Evolutionary conservation across 2,888 invertebrate species (phyloP).

Genomic region (Cheilosia soror): DNA sequence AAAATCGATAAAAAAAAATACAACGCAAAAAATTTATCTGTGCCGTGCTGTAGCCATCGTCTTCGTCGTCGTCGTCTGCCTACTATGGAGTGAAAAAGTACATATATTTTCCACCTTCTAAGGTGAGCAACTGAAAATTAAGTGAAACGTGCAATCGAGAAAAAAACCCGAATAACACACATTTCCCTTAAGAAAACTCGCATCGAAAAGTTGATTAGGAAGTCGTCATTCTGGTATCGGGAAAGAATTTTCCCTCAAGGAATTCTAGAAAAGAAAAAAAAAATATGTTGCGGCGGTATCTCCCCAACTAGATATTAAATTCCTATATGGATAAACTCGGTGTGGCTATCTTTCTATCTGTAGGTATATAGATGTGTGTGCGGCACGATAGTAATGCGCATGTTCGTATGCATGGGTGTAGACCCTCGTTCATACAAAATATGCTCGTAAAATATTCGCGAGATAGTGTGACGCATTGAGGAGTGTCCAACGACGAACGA

Average conservation of each 20-base stretch:
- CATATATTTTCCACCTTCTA: slow-evolving; percentile 50
- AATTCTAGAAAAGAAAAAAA: slow-evolving; percentile 53
- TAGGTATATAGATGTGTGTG: slow-evolving; percentile 52
- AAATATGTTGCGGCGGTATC: slow-evolving; percentile 69
- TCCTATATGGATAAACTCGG: slow-evolving; percentile 69
- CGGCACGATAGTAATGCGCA: slow-evolving; percentile 65
- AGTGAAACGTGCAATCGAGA: slow-evolving; percentile 48
- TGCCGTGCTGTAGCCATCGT: slow-evolving; percentile 29
- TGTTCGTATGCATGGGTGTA: slow-evolving; percentile 73
- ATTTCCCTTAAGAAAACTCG: background rate
- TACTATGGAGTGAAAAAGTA: slow-evolving; percentile 60
- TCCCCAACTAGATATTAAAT: slow-evolving; percentile 66
- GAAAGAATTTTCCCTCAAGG: slow-evolving; percentile 45
- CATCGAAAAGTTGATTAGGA: slow-evolving; percentile 4
- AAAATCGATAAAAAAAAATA: slow-evolving; percentile 72
- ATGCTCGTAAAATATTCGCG: slow-evolving; percentile 69
- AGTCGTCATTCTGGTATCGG: slow-evolving; percentile 7
- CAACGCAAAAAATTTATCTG: slow-evolving; percentile 64
- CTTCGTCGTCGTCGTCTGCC: slow-evolving; percentile 22
- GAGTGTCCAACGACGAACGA: slow-evolving; percentile 84
- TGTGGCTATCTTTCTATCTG: slow-evolving; percentile 54
- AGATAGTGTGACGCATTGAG: slow-evolving; percentile 85
- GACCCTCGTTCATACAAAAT: slow-evolving; percentile 70
- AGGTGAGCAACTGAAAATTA: slow-evolving; percentile 45
- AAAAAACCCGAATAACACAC: slow-evolving; percentile 10